Evolutionary conservation across 2,888 invertebrate genomes (phyloP).

Genomic region (Lordiphosa andalusiaca): DNA sequence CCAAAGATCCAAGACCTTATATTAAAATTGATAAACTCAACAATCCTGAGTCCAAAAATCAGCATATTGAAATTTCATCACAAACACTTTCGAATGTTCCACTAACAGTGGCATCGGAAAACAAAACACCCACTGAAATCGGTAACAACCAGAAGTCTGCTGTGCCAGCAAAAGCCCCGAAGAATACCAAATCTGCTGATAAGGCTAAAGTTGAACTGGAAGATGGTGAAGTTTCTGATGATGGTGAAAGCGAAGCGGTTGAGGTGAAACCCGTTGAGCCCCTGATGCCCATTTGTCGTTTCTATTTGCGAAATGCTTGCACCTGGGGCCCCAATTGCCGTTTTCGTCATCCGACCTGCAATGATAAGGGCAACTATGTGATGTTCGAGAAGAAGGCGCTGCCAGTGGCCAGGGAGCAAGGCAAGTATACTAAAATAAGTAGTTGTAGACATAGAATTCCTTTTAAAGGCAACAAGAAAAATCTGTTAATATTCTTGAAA

Average conservation of each 20-base stretch:
- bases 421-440: conserved; percentile 1
- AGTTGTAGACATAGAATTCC: background rate
- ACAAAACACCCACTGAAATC: too few species aligned
- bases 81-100: too few species aligned
- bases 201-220: conserved; percentile 18
- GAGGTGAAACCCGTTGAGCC: background rate
- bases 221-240: conserved; percentile 43
- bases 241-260: background rate
- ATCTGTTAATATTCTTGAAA: too few species aligned
- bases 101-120: too few species aligned
- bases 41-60: too few species aligned
- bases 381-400: conserved; percentile 45
- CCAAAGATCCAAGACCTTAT: too few species aligned
- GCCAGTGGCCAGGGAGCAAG: conserved; percentile 3
- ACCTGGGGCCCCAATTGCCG: conserved; percentile 33
- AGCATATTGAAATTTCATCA: too few species aligned
- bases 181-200: too few species aligned
- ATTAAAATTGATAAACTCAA: too few species aligned
- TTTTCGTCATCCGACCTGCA: conserved; percentile 24
- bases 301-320: conserved; percentile 24
- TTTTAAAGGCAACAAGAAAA: too few species aligned
- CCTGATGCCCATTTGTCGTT: conserved; percentile 28
- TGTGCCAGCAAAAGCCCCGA: too few species aligned
- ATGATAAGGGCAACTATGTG: conserved; percentile 41
- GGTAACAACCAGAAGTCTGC: too few species aligned